phyloP scores from a whole-genome alignment of 2,797 vertebrate genomes.

The Rhinichthys osculus region DNA sequence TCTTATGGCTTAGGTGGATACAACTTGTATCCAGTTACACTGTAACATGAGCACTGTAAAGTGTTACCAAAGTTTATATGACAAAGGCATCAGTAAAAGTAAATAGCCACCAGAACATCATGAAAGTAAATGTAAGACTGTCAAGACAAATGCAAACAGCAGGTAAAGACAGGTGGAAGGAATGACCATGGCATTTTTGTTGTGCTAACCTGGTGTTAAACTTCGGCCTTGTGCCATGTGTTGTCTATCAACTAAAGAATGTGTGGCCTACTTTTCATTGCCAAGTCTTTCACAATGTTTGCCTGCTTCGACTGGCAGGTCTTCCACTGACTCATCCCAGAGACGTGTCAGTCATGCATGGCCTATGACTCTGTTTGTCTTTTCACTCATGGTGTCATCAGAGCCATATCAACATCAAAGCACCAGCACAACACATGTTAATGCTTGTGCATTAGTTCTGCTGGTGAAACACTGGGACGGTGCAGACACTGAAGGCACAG shows the following conservation, averaged over 20 bases:
- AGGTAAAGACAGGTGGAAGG: conserved; percentile 8
- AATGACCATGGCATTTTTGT: conserved; percentile 71
- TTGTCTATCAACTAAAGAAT: conserved; percentile 69
- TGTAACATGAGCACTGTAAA: background rate
- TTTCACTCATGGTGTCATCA: conserved; percentile 25
- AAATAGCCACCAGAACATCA: background rate
- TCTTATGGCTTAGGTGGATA: background rate
- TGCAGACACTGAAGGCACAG: background rate
- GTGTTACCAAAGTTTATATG: background rate
- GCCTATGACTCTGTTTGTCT: conserved; percentile 32
- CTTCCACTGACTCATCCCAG: background rate
- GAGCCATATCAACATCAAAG: conserved; percentile 44
- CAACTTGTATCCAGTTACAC: background rate
- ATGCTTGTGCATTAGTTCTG: conserved; percentile 28
- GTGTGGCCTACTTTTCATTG: conserved; percentile 42
- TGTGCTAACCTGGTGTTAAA: conserved; percentile 67
- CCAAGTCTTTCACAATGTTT: conserved; percentile 40
- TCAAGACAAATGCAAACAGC: background rate
- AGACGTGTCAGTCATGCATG: conserved; percentile 27
- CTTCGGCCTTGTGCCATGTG: conserved; percentile 67
- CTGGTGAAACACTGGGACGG: background rate
- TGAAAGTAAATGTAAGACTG: background rate
- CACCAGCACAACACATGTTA: conserved; percentile 27
- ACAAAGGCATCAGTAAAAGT: background rate
- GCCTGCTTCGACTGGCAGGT: background rate